Base-by-base conservation (phyloP, 2,888 invertebrate species). In the Pecten maximus region DNA sequence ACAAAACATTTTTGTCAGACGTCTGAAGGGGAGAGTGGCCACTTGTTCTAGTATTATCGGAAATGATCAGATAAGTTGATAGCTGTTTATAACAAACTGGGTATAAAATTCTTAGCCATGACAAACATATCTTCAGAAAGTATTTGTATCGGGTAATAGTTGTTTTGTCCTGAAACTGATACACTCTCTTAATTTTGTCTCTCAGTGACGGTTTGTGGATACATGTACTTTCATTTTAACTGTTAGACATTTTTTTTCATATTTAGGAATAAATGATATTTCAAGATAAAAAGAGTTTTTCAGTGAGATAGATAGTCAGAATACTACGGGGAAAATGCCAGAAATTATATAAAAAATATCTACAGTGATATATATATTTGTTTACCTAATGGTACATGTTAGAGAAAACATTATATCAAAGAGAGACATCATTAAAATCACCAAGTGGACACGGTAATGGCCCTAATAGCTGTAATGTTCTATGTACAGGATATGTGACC, bases 31-130 rank as follows among this genome's bases (percentile, higher is more conserved):
- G 35, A 74, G 35, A 74, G 74, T 74, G 35, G 74, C 74, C 35
- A 74, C 74, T 74, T 35, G 74, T 74, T 35, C 15, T 35, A 35
- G 74, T 74, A 74, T 74, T 74, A 74, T 74, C 74, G 74, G 74
- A 74, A 74, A 35, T 74, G 74, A 74, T 74, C 35, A 16, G 74
- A 28, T 28, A 28, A 74, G 74, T 74, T 74, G 74, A 74, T 74
- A 74, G 6, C 28, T 74, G 74, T 10, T 12, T 28, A 74, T 74
- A 12, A 74, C 35, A 74, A 15, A 28, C 28, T 16, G 12, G 35
- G 74, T 74, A 35, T 10, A 35, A 74, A 74, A 74, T 74, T 74
- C 74, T 15, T 35, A 10, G 35, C 23, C 74, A 35, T 28, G 74
- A 12, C 74, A 74, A 74, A 28, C 74, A 74, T 10, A 74, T 12